phyloP scores from a whole-genome alignment of 2,797 vertebrate genomes.

The Potorous gilbertii region DNA sequence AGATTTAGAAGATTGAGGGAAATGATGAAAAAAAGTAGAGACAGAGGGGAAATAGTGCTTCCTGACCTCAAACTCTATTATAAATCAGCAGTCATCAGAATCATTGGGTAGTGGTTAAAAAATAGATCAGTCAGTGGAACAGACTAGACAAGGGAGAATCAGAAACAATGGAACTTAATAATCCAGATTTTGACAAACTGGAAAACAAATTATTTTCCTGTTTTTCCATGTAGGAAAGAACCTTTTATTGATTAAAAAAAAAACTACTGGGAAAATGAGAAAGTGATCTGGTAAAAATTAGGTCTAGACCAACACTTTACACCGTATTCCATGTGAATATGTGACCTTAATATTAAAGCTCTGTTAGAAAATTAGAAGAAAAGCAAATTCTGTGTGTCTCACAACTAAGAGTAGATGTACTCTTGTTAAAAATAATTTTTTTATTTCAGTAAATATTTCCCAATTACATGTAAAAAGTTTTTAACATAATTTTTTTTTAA shows the following conservation, averaged over 20 bases:
- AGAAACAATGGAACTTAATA: background rate
- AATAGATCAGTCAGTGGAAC: background rate
- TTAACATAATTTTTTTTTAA: background rate
- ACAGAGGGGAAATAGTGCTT: background rate
- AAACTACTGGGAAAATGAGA: background rate
- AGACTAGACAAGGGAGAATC: background rate
- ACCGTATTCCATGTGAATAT: background rate
- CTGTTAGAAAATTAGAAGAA: background rate
- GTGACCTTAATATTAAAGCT: background rate
- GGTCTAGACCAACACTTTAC: background rate
- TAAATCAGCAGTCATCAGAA: background rate
- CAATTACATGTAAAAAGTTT: background rate
- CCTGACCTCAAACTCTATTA: background rate
- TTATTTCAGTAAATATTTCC: background rate
- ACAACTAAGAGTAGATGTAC: background rate
- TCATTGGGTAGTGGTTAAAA: background rate
- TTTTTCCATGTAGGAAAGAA: background rate
- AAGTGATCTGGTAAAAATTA: background rate
- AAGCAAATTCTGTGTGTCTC: background rate
- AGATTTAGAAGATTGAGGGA: background rate
- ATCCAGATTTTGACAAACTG: background rate
- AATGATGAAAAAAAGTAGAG: background rate
- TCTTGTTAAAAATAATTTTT: background rate
- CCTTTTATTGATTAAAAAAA: background rate
- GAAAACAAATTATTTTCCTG: background rate